phyloP scores from a whole-genome alignment of 2,797 vertebrate species.

The Lacerta viridis region DNA sequence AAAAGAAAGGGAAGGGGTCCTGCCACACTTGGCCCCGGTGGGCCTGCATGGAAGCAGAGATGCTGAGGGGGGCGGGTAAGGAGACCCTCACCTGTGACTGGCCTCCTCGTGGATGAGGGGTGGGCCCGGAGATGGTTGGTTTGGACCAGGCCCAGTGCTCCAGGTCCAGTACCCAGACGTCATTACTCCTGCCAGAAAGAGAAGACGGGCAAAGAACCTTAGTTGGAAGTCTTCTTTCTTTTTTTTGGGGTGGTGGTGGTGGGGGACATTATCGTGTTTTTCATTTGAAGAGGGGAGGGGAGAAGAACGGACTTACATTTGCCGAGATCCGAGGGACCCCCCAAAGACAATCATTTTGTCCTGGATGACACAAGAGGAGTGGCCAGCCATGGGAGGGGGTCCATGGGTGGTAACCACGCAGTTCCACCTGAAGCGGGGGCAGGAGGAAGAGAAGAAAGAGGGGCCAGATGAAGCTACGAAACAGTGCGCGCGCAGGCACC shows the following conservation, averaged over 20 bases:
- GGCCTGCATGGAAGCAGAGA: too few relatives aligned
- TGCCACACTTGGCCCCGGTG: not conserved
- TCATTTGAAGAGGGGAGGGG: not conserved
- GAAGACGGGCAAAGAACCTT: not conserved
- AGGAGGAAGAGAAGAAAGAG: not conserved
- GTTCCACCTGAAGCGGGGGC: conserved; percentile 90
- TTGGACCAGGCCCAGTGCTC: conserved; percentile 99
- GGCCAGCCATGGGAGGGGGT: conserved; percentile 98
- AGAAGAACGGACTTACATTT: conserved; percentile 87
- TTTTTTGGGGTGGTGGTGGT: not conserved
- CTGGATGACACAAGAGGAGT: conserved; percentile 95
- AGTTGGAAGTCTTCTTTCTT: not conserved
- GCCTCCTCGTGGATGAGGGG: conserved; percentile 94
- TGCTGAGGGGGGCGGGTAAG: too few relatives aligned
- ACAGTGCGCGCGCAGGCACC: rapidly evolving
- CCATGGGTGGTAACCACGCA: conserved; percentile 98
- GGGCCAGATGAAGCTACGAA: not conserved
- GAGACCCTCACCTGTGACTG: conserved; percentile 91
- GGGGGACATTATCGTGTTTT: too few relatives aligned
- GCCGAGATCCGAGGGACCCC: conserved; percentile 95
- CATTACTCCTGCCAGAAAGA: conserved; percentile 90
- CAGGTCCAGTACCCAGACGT: conserved; percentile 96
- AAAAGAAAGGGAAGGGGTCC: not conserved
- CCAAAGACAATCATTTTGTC: conserved; percentile 98
- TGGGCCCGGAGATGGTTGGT: conserved; percentile 88